A percentile compares a stretch with the other conserved stretches of the same genome.
Conservation (phyloP, 2,113 vertebrate genomes). For the Laticauda colubrina region DNA sequence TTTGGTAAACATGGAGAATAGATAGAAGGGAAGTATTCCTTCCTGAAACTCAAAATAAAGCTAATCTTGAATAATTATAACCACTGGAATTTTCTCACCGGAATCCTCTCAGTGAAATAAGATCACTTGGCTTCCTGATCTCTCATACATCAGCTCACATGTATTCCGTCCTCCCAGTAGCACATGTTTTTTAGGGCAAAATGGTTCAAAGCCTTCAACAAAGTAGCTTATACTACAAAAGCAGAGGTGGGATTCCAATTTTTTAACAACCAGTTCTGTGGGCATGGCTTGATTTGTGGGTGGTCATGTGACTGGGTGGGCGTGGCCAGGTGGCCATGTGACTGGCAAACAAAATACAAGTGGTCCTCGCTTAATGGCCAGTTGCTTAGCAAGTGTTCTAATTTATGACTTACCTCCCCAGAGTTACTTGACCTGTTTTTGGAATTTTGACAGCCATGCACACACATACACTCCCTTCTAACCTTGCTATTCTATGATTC, state of each 20-base stretch:
- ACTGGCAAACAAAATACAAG: too few relatives aligned
- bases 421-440: too few relatives aligned
- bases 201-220: background rate
- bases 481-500: too few relatives aligned
- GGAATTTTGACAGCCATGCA: too few relatives aligned
- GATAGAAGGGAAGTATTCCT: background rate
- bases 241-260: background rate
- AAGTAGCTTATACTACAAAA: background rate
- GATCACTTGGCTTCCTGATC: background rate
- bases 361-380: too few relatives aligned
- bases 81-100: background rate
- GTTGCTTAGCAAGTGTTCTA: too few relatives aligned
- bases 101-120: background rate
- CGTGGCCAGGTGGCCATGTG: too few relatives aligned
- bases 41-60: background rate
- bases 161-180: background rate
- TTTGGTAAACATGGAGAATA: background rate
- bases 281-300: too few relatives aligned
- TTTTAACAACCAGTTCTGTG: too few relatives aligned
- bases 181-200: background rate
- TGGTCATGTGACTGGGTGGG: too few relatives aligned
- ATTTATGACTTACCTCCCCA: too few relatives aligned
- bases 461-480: too few relatives aligned
- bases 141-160: background rate
- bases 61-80: background rate